Percentiles rank a stretch among this genome's conserved stretches.
Evolutionary conservation across 2,888 invertebrate species (phyloP).

Genomic region (Andrena hattorfiana): DNA sequence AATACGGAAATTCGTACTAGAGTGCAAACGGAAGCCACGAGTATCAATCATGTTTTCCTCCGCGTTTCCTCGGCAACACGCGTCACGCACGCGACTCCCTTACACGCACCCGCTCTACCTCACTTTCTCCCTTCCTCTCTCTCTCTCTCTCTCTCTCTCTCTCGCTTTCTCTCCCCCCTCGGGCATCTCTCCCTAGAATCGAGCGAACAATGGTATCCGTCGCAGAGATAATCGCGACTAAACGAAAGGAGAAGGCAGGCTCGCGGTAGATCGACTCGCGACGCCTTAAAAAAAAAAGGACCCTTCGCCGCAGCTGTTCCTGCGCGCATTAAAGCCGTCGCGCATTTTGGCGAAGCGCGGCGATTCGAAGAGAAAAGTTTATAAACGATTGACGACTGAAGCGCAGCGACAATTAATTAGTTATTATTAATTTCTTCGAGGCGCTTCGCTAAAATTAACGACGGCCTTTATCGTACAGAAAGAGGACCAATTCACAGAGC

Average conservation of each 20-base stretch:
- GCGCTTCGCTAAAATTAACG: too few species aligned
- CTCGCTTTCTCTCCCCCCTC: neutral
- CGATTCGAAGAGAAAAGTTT: too few species aligned
- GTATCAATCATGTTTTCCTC: slow-evolving; percentile 19
- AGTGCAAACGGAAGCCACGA: slow-evolving; percentile 39
- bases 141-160: neutral
- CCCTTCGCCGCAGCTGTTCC: too few species aligned
- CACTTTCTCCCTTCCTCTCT: neutral
- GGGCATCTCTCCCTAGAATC: slow-evolving; percentile 4
- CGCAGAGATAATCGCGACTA: neutral
- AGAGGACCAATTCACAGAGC: slow-evolving; percentile 44
- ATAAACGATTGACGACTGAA: too few species aligned
- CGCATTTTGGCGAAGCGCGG: too few species aligned
- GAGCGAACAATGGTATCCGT: neutral
- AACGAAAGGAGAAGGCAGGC: slow-evolving; percentile 32
- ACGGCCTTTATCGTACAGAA: slow-evolving; percentile 59
- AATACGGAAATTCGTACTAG: slow-evolving; percentile 7
- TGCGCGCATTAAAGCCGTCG: too few species aligned
- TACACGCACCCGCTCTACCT: neutral
- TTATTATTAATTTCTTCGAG: too few species aligned
- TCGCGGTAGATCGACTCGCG: slow-evolving; percentile 8
- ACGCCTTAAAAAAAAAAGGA: slow-evolving; percentile 41
- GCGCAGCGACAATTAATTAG: too few species aligned
- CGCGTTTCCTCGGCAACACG: slow-evolving; percentile 9
- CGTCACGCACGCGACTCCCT: neutral